Evolutionary conservation across 2,797 vertebrate species (phyloP).

Genomic region (Distichodus sexfasciatus): DNA sequence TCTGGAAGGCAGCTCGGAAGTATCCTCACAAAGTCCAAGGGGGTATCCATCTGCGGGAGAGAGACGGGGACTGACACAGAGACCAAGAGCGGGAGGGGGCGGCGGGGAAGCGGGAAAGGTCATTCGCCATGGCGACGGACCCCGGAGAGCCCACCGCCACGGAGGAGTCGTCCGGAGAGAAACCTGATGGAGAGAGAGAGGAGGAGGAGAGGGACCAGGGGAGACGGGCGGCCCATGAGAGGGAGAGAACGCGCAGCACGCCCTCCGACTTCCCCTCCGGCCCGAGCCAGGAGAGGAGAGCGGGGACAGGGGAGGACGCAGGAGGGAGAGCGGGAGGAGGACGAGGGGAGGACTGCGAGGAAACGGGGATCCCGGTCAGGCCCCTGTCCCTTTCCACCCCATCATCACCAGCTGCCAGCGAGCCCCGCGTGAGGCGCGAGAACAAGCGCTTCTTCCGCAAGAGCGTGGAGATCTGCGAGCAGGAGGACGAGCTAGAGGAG

Average conservation of each 20-base stretch:
- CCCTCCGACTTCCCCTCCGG: constrained; percentile 66
- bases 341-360: constrained; percentile 43
- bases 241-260: constrained; percentile 71
- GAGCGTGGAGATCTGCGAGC: constrained; percentile 86
- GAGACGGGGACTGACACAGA: constrained; percentile 75
- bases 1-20: too few species aligned
- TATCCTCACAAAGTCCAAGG: constrained; percentile 41
- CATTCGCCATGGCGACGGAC: constrained; percentile 86
- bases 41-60: constrained; percentile 64
- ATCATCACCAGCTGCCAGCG: constrained; percentile 59
- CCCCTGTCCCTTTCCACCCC: constrained; percentile 62
- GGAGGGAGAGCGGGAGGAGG: constrained; percentile 54
- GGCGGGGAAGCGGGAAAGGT: constrained; percentile 58
- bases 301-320: constrained; percentile 17
- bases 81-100: constrained; percentile 71
- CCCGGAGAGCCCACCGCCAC: constrained; percentile 87
- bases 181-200: constrained; percentile 84
- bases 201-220: constrained; percentile 55
- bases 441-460: constrained; percentile 88
- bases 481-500: constrained; percentile 71
- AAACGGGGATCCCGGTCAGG: constrained; percentile 43
- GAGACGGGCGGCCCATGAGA: constrained; percentile 59
- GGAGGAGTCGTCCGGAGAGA: constrained; percentile 83
- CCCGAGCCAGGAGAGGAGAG: constrained; percentile 58
- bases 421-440: constrained; percentile 69